A percentile compares a stretch with the other conserved stretches of the same genome.
phyloP scores from a whole-genome alignment of 2,113 vertebrate species.

The Dendrocopos noguchii region DNA sequence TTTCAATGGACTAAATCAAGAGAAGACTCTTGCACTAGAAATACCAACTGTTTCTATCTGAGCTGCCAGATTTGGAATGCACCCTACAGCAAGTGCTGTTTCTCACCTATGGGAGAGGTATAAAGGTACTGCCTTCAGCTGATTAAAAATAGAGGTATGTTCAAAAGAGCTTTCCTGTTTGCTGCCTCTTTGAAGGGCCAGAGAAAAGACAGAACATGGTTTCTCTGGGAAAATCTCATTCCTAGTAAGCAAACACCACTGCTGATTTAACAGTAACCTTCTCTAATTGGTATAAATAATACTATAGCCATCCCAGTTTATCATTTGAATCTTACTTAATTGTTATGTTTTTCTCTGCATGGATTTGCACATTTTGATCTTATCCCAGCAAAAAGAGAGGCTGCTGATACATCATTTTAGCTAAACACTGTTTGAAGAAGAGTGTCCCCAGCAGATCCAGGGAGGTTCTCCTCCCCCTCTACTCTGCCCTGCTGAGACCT shows the following conservation, averaged over 20 bases:
- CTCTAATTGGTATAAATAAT: constrained; percentile 18
- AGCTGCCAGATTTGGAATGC: not conserved
- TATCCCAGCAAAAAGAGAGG: not conserved
- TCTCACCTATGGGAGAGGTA: not conserved
- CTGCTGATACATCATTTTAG: not conserved
- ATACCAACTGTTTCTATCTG: not conserved
- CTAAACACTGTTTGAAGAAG: not conserved
- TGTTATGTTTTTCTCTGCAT: not conserved
- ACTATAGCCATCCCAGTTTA: not conserved
- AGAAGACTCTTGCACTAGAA: not conserved
- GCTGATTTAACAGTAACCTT: not conserved
- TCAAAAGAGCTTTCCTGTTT: not conserved
- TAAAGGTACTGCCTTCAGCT: not conserved
- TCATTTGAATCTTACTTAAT: not conserved
- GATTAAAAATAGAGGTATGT: not conserved
- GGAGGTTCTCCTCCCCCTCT: no score
- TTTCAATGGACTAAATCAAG: not conserved
- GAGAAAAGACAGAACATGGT: not conserved
- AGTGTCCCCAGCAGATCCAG: no score
- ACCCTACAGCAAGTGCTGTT: not conserved
- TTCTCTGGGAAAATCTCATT: not conserved
- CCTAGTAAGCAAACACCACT: not conserved
- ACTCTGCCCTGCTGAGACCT: no score
- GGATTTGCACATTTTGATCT: not conserved
- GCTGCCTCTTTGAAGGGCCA: not conserved